Evolutionary conservation across 2,113 vertebrate species (phyloP), one percentile per base, ranked within the genome.

Genomic region (Cygnus buccinator): DNA sequence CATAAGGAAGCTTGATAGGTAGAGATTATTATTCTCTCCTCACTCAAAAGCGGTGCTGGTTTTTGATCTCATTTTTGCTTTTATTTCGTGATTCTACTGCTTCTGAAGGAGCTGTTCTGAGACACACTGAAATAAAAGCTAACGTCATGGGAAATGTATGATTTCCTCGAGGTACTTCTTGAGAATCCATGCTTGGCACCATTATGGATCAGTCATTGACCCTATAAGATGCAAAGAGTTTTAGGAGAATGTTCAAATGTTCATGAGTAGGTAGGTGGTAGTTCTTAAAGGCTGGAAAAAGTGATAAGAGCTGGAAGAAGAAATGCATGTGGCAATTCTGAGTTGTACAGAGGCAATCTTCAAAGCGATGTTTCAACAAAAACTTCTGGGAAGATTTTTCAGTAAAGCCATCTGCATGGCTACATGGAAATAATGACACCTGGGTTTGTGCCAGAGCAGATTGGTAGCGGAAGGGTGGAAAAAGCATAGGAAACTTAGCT

Each of bases 401-500:
- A 70, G 26, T 77, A 58, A 87, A 95, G 9, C 29, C 72, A 35
- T 52, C 52, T 16, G 7, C 43, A 10, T 39, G 70, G 46, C 57
- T 84, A 39, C 0, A 2, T 89, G 89, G 92, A 92, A 95, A 81
- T 65, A 89, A 87, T 68, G 80, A 94, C 62, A 58, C 20, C 5
- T 16, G 66, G 76, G 33, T 71, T 91, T 82, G 66, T 63, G 88
- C 73, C 25, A 67, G 65, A 39, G 85, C 46, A 88, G 68, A 28
- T 35, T 82, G 93, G 84, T 84, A 68, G 46, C 78, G 87, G 26
- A 89, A 79, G 54, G 28, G 59, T 93, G 77, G 93, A 90, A 91
- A 93, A 90, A 83, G 37, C 6, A 13, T 80, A 90, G 82, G 78
- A 85, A 91, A 90, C 37, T 92, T 92, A 77, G 55, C 87, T 87